Base-by-base conservation (phyloP, 2,797 vertebrate species). In the Uromys caudimaculatus region DNA sequence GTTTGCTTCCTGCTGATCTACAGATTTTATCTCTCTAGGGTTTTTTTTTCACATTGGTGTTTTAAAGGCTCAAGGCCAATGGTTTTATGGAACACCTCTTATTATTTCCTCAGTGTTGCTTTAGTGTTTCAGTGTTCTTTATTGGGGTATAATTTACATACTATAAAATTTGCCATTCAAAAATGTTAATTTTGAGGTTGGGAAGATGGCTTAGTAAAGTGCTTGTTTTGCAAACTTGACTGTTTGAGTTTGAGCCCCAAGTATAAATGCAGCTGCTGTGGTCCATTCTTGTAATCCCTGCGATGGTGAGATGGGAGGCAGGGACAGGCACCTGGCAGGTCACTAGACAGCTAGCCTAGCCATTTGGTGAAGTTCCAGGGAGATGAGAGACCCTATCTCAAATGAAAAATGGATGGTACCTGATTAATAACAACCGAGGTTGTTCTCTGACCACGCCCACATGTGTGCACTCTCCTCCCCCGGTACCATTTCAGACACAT, bases 31-130 rank as follows among this genome's bases (percentile, higher is more conserved):
- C 19, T 54, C 4, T 73, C 47, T 12, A 56, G 8, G 64, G 71
- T 60, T 71, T 35, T 47, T 92, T 62, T 14, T 3, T 69, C 44
- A 79, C 38, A n/a, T 1, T 88, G 77, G 54, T 78, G 24, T 56
- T 86, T 75, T 64, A 64, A 87, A 86, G 75, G 89, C 32, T 38
- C 44, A 13, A 83, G 75, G 41, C 47, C 89, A 62, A 29, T 47
- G 85, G 44, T 64, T 73, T 89, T 78, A 0, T 75, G 73, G 89
- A 90, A 56, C 8, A 94, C 69, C 93, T 96, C 13, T n/a, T 14
- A 10, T 62, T 35, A 19, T 78, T 96, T 78, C 29, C 54, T 82
- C 58, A 54, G 23, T 2, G 38, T 73, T 91, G 47, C 67, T 67
- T 81, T 54, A 91, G 27, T 29, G 24, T 60, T 91, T 81, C 60